phyloP scores from a whole-genome alignment of 2,888 invertebrate genomes.

The Dinocampus coccinellae region DNA sequence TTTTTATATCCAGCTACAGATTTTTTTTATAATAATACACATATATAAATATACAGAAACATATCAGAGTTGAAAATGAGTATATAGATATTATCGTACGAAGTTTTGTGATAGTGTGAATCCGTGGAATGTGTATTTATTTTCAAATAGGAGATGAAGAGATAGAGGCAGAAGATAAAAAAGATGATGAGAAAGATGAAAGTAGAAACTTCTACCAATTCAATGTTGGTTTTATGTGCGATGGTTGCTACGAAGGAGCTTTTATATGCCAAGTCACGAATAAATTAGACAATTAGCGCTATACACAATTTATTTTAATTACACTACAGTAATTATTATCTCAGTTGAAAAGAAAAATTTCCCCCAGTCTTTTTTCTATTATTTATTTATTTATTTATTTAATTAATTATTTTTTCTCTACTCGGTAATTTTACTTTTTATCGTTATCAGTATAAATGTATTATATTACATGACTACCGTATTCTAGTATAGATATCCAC shows the following conservation, averaged over 20 bases:
- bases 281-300: constrained; percentile 61
- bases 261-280: constrained; percentile 48
- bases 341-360: constrained; percentile 55
- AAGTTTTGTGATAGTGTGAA: too few species aligned
- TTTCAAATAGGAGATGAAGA: neutral
- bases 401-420: too few species aligned
- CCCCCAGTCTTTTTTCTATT: constrained; percentile 9
- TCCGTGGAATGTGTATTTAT: constrained; percentile 1
- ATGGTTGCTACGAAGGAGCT: constrained; percentile 29
- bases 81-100: too few species aligned
- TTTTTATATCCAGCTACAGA: neutral
- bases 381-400: constrained; percentile 15
- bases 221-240: constrained; percentile 16
- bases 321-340: constrained; percentile 59
- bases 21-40: neutral
- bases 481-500: too few species aligned
- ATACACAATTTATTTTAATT: constrained; percentile 61
- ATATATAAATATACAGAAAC: neutral
- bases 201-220: neutral
- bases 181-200: too few species aligned
- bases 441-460: too few species aligned
- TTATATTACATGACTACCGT: too few species aligned
- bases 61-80: too few species aligned
- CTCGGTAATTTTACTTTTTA: too few species aligned
- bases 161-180: too few species aligned